These are phyloP conservation scores for Reticulitermes lucifugus DNA, from an alignment of 2,888 invertebrate genomes.

Conservation along the genomic window DNA sequence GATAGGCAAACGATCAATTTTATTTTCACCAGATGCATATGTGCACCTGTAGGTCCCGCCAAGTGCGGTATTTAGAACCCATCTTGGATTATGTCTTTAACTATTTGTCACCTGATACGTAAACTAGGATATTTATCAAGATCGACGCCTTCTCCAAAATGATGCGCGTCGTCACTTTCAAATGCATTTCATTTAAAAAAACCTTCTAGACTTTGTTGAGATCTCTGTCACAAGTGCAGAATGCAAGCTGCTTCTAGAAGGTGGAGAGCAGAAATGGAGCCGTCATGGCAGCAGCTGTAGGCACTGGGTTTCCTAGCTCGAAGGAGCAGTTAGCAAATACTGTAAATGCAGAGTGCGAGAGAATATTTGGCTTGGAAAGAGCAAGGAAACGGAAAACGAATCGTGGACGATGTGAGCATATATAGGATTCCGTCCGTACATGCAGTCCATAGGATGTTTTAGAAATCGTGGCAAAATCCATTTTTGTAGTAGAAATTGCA, in stretches of 20 bases:
- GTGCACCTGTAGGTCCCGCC: too few species aligned
- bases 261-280: neutral
- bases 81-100: too few species aligned
- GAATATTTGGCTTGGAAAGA: constrained; percentile 6
- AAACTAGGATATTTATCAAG: neutral
- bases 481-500: neutral
- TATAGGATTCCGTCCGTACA: neutral
- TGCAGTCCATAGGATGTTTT: neutral
- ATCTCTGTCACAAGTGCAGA: neutral
- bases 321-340: constrained; percentile 4
- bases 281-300: neutral
- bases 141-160: neutral
- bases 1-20: too few species aligned
- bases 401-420: neutral
- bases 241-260: neutral
- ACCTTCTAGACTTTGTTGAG: neutral
- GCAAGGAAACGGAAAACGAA: constrained; percentile 6
- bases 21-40: too few species aligned
- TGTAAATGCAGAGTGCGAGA: neutral
- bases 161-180: neutral
- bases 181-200: neutral
- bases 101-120: neutral
- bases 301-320: neutral
- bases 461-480: neutral
- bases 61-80: too few species aligned